These are phyloP conservation scores for Acestrorhynchus altus DNA, from an alignment of 2,797 vertebrate species.

Conservation along the genomic window DNA sequence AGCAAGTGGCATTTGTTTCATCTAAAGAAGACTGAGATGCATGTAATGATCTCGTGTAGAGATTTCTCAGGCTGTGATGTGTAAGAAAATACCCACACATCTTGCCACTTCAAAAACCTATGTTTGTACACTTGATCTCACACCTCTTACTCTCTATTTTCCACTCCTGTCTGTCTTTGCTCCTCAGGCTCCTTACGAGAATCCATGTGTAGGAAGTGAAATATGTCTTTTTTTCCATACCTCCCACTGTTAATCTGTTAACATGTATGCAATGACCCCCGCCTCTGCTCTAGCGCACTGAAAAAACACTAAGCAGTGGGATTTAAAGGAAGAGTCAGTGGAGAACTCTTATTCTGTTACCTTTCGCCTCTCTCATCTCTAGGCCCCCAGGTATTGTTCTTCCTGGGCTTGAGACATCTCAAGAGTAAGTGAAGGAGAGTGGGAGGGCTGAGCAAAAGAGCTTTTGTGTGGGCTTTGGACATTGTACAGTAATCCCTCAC, in stretches of 20 bases:
- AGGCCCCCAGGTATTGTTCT: slow-evolving; percentile 37
- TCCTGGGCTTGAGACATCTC: slow-evolving; percentile 39
- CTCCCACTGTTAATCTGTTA: slow-evolving; percentile 50
- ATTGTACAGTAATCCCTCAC: slow-evolving; percentile 31
- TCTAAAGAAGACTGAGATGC: neutral
- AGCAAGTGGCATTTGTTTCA: neutral
- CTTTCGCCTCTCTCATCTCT: slow-evolving; percentile 18
- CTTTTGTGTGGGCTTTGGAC: slow-evolving; percentile 34
- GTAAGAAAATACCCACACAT: slow-evolving; percentile 35
- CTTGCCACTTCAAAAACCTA: slow-evolving; percentile 18
- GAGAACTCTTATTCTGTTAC: slow-evolving; percentile 35
- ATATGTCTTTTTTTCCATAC: slow-evolving; percentile 42
- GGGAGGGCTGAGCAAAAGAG: slow-evolving; percentile 41
- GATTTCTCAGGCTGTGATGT: slow-evolving; percentile 2
- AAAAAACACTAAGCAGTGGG: slow-evolving; percentile 48
- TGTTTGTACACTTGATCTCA: neutral
- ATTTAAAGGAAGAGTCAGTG: slow-evolving; percentile 36
- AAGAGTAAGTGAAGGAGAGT: slow-evolving; percentile 43
- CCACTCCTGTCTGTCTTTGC: neutral
- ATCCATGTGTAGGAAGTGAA: slow-evolving; percentile 50
- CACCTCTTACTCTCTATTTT: slow-evolving; percentile 16
- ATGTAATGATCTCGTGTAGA: slow-evolving; percentile 8
- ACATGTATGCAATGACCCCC: slow-evolving; percentile 27
- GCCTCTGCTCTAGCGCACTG: slow-evolving; percentile 30
- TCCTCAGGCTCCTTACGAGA: slow-evolving; percentile 6